Percentiles rank a stretch among this genome's conserved stretches.
Conservation (phyloP, 2,113 vertebrate genomes). For the Pomatostomus ruficeps region DNA sequence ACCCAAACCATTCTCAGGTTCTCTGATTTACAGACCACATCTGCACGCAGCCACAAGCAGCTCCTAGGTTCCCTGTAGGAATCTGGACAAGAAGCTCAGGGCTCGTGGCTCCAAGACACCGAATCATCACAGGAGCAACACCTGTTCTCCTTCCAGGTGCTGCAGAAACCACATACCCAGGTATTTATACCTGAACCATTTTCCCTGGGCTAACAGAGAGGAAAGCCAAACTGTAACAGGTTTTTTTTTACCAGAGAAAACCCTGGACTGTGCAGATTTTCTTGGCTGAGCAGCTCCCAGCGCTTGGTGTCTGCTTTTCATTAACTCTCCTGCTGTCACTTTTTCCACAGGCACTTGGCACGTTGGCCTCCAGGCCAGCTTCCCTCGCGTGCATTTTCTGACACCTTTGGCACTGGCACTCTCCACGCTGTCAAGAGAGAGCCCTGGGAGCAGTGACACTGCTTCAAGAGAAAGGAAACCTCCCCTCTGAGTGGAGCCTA, state of each 20-base stretch:
- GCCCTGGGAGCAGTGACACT: not conserved
- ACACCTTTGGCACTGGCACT: not conserved
- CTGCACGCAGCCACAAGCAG: not conserved
- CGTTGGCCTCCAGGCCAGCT: not conserved
- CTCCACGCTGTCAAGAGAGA: not conserved
- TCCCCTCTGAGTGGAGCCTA: not conserved
- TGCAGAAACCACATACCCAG: not conserved
- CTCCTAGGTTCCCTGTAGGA: not conserved
- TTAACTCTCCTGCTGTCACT: slow-evolving; percentile 23
- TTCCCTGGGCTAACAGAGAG: not conserved
- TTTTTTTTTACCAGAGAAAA: not conserved
- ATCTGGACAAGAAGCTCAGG: not conserved
- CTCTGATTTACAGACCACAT: not conserved
- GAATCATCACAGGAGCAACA: not conserved
- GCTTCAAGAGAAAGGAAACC: not conserved
- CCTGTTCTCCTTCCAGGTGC: not conserved
- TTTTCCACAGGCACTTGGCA: slow-evolving; percentile 5
- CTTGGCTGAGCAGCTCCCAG: not conserved
- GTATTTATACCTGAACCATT: not conserved
- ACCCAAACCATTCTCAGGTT: not conserved
- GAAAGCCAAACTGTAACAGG: not conserved
- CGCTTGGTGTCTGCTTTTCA: not conserved
- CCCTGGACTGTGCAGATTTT: not conserved
- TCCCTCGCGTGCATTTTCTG: not conserved
- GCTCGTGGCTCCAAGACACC: not conserved